These are phyloP conservation scores for Lepidurus packardi DNA, from an alignment of 1,140 invertebrate genomes.

Conservation along the genomic window DNA sequence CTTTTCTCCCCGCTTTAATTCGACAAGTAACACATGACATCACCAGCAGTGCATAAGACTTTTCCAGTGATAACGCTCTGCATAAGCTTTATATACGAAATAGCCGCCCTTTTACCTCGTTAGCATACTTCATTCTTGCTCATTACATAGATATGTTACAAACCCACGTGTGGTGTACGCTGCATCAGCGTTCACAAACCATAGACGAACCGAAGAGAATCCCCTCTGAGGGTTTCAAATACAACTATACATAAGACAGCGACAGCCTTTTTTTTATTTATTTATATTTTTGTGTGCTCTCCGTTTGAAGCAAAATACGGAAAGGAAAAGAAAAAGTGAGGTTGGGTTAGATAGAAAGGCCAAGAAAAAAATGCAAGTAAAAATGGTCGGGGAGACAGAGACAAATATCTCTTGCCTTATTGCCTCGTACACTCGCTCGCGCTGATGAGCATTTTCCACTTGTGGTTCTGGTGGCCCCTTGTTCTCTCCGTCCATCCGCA, in stretches of 20 bases:
- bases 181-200: background rate
- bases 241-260: background rate
- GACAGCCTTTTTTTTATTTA: background rate
- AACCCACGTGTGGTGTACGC: background rate
- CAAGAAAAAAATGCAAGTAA: background rate
- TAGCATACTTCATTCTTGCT: slow-evolving; percentile 19
- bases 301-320: background rate
- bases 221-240: background rate
- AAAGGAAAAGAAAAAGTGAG: no score
- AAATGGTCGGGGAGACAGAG: background rate
- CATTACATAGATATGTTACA: slow-evolving; percentile 17
- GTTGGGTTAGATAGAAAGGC: background rate
- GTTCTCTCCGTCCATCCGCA: slow-evolving; percentile 1
- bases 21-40: background rate
- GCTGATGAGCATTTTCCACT: slow-evolving; percentile 7
- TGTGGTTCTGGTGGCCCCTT: background rate
- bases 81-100: background rate
- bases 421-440: background rate
- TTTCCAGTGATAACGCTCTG: background rate
- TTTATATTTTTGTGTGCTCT: background rate
- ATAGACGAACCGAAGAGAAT: background rate
- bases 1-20: background rate
- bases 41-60: background rate
- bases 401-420: background rate
- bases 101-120: slow-evolving; percentile 12